phyloP scores from a whole-genome alignment of 2,888 invertebrate species.

The Agapostemon virescens region DNA sequence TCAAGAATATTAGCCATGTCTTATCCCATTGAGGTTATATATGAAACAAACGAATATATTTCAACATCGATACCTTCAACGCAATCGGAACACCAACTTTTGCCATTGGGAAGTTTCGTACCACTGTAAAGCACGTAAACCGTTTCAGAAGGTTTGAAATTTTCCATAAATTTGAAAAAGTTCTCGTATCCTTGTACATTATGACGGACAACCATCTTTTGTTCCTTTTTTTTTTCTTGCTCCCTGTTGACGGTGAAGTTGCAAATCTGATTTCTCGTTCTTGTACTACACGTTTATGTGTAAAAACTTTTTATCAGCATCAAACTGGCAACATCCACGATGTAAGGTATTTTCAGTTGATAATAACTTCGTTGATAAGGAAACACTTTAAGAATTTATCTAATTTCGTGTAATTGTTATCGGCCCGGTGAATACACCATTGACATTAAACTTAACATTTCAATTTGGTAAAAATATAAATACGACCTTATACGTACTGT shows the following conservation, averaged over 20 bases:
- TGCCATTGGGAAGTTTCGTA: constrained; percentile 84
- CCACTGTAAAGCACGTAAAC: constrained; percentile 86
- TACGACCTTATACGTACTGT: not conserved
- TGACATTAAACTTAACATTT: not conserved
- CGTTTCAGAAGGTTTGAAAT: constrained; percentile 80
- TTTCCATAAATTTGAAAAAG: constrained; percentile 83
- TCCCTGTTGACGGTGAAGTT: not conserved
- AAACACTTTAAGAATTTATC: not conserved
- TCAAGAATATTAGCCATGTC: not conserved
- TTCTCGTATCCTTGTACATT: constrained; percentile 84
- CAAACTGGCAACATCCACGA: constrained; percentile 15
- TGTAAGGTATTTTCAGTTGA: constrained; percentile 6
- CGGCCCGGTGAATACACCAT: not conserved
- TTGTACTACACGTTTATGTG: not conserved
- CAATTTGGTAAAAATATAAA: not conserved
- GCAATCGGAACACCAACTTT: constrained; percentile 96
- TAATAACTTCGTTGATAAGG: constrained; percentile 36
- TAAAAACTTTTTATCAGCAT: constrained; percentile 22
- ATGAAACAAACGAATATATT: constrained; percentile 10
- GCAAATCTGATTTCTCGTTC: constrained; percentile 1
- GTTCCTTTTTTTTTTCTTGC: not conserved
- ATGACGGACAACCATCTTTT: constrained; percentile 81
- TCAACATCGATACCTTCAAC: constrained; percentile 84
- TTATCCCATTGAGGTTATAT: constrained; percentile 49
- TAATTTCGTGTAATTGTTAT: not conserved